phyloP scores from a whole-genome alignment of 2,113 vertebrate species.

The Pygoscelis antarcticus region DNA sequence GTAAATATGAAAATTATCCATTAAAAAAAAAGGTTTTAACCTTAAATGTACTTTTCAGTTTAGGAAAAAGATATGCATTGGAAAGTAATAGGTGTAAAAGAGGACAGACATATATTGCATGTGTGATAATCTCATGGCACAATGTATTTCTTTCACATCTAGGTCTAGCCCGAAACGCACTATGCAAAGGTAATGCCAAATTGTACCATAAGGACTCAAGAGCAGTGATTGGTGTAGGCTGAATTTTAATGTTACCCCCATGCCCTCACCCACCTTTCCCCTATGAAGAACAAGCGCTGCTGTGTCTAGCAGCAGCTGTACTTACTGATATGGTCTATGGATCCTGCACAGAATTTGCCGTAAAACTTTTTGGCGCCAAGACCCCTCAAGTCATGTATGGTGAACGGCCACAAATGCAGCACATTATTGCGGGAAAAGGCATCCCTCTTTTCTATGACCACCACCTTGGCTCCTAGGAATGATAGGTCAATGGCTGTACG shows the following conservation, averaged over 20 bases:
- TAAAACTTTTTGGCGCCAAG: constrained; percentile 98
- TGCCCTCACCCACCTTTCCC: neutral
- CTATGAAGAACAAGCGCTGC: neutral
- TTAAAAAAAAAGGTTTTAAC: neutral
- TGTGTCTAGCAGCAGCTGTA: neutral
- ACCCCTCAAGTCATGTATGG: constrained; percentile 93
- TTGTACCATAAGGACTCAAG: fast-evolving
- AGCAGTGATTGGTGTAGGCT: neutral
- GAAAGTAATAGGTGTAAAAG: neutral
- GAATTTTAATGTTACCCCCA: neutral
- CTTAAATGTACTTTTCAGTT: neutral
- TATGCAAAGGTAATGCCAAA: neutral
- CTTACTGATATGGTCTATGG: constrained; percentile 99
- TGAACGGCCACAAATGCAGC: constrained; percentile 96
- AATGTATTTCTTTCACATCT: neutral
- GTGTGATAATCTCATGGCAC: neutral
- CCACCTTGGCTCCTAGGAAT: constrained; percentile 94
- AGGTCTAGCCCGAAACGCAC: neutral
- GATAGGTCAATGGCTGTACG: constrained; percentile 95
- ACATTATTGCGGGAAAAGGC: constrained; percentile 98
- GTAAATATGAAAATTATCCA: neutral
- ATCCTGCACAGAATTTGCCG: constrained; percentile 96
- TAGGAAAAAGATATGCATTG: neutral
- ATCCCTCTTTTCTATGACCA: constrained; percentile 95
- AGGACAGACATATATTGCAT: neutral